These are phyloP conservation scores for Tachuris rubrigastra DNA, from an alignment of 2,113 vertebrate genomes.

Conservation along the genomic window DNA sequence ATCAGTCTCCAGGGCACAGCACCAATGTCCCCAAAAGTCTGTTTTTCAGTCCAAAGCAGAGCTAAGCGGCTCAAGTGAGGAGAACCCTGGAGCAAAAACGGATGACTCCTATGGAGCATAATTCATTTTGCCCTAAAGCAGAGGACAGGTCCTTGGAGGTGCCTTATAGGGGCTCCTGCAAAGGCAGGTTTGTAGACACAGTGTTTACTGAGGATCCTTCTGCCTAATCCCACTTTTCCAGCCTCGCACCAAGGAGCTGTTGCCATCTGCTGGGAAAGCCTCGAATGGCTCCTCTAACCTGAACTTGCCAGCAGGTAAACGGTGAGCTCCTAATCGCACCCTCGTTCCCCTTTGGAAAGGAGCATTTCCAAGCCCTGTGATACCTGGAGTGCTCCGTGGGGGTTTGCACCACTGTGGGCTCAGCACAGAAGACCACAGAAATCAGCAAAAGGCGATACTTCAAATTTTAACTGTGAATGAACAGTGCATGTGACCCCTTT, in stretches of 20 bases:
- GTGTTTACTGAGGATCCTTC: neutral
- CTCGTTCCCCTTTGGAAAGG: accelerated
- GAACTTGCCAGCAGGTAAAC: neutral
- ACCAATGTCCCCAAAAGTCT: neutral
- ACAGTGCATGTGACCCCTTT: neutral
- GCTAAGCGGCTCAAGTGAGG: neutral
- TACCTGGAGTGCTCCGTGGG: neutral
- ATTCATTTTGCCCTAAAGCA: neutral
- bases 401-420: neutral
- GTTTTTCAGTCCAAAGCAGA: neutral
- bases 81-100: neutral
- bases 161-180: accelerated
- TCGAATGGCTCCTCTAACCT: neutral
- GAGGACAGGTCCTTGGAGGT: neutral
- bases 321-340: neutral
- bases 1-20: neutral
- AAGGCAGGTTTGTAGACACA: accelerated
- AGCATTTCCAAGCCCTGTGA: neutral
- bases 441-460: neutral
- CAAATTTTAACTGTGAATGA: neutral
- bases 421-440: neutral
- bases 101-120: neutral
- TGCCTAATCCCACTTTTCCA: neutral
- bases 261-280: slow-evolving; percentile 70
- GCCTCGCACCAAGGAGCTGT: slow-evolving; percentile 36